These are phyloP conservation scores for Nematolebias whitei DNA, from an alignment of 2,113 vertebrate genomes.

Conservation along the genomic window DNA sequence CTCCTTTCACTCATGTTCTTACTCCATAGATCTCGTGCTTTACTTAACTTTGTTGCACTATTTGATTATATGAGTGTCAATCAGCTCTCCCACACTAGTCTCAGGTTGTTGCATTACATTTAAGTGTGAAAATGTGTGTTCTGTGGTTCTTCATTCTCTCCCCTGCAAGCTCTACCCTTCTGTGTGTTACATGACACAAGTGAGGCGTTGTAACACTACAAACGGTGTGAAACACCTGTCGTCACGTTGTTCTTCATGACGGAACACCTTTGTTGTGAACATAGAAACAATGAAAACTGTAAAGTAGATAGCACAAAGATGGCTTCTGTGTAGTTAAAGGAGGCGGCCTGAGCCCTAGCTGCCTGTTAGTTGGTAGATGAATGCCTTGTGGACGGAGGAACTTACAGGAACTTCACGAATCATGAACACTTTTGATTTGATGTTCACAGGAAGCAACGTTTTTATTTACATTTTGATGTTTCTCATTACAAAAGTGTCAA, in stretches of 20 bases:
- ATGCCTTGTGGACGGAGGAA: background rate
- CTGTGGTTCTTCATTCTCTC: slow-evolving; percentile 8
- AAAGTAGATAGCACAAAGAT: background rate
- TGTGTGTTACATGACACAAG: slow-evolving; percentile 41
- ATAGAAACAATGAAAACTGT: too few species aligned
- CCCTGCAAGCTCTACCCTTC: background rate
- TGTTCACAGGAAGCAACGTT: background rate
- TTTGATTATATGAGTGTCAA: slow-evolving; percentile 19
- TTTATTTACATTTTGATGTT: too few species aligned
- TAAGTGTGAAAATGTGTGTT: slow-evolving; percentile 46
- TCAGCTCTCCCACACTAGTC: slow-evolving; percentile 59
- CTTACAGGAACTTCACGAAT: background rate
- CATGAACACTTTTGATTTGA: background rate
- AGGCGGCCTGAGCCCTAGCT: background rate
- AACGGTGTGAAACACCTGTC: background rate
- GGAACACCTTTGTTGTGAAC: background rate
- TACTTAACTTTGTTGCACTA: slow-evolving; percentile 71
- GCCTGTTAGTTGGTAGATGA: background rate
- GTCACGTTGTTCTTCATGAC: background rate
- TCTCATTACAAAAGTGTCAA: too few species aligned
- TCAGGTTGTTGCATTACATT: slow-evolving; percentile 73
- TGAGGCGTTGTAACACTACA: slow-evolving; percentile 19
- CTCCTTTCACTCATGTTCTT: slow-evolving; percentile 5
- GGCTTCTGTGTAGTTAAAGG: background rate
- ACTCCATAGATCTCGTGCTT: slow-evolving; percentile 61